phyloP scores from a whole-genome alignment of 2,797 vertebrate species.

The Passerculus sandwichensis region DNA sequence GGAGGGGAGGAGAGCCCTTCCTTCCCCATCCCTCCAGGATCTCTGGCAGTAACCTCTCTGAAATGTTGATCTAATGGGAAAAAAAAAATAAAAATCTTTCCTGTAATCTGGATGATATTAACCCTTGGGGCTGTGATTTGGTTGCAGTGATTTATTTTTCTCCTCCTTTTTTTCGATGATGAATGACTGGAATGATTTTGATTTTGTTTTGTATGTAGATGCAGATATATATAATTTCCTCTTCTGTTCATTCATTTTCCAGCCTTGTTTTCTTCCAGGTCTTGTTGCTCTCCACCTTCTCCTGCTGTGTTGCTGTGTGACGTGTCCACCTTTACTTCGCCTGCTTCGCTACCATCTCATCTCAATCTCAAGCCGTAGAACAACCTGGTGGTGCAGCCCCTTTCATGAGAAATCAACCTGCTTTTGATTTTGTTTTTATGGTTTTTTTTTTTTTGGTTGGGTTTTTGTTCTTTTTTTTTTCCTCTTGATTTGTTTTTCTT shows the following conservation, averaged over 20 bases:
- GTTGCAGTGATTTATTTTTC: slow-evolving; percentile 52
- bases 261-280: slow-evolving; percentile 92
- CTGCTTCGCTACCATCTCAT: slow-evolving; percentile 97
- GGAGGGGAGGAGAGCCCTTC: not conserved
- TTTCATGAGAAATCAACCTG: slow-evolving; percentile 81
- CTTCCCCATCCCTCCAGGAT: not conserved
- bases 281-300: slow-evolving; percentile 89
- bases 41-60: not conserved
- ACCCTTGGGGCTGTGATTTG: slow-evolving; percentile 61
- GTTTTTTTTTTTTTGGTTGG: slow-evolving; percentile 5
- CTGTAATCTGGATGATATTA: slow-evolving; percentile 4
- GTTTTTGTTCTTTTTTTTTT: not conserved
- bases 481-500: slow-evolving; percentile 44
- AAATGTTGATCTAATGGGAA: slow-evolving; percentile 20
- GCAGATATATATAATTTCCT: slow-evolving; percentile 61
- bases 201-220: slow-evolving; percentile 71
- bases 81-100: not conserved
- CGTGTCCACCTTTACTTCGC: slow-evolving; percentile 85
- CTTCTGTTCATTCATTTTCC: slow-evolving; percentile 83
- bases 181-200: slow-evolving; percentile 70
- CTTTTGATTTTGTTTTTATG: slow-evolving; percentile 69
- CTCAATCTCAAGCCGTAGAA: slow-evolving; percentile 83
- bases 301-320: slow-evolving; percentile 90
- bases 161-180: slow-evolving; percentile 23
- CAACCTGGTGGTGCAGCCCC: slow-evolving; percentile 76